Evolutionary conservation across 2,797 vertebrate species (phyloP), one percentile per base, ranked within the genome.

Genomic region (Syngnathus acus): DNA sequence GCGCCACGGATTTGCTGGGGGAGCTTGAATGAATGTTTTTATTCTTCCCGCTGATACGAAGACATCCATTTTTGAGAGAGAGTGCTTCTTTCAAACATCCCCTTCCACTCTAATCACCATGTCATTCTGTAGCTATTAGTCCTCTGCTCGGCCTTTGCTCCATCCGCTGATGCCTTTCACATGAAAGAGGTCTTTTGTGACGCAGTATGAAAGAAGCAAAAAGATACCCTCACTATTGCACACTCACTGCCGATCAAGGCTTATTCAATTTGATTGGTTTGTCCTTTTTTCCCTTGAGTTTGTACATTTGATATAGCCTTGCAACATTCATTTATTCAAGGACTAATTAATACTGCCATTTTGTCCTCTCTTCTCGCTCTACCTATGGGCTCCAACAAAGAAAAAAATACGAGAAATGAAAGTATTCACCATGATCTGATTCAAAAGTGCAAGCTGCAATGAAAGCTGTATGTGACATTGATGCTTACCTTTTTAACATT

Each of bases 141-240:
- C 79, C 81, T 82, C 78, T 75, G 82, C 88, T 84, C 84, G 72
- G 84, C 87, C 86, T 84, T 87, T 82, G 68, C 77, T 88, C 69
- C 78, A 79, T 88, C 79, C 82, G 79, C 85, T 81, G 83, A 82
- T 84, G 86, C 87, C 78, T 83, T 73, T 81, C 84, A 84, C 87
- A 88, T 88, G 86, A 89, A 89, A 89, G 89, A 82, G 80, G 69
- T 80, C 86, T 87, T 87, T 90, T 89, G 85, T 88, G 82, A 86
- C 83, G 82, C 83, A 81, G 85, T 88, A 86, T 88, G 83, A 87
- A 85, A 88, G 88, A 75, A 82, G 83, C 82, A 80, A 67, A 65
- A 85, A 83, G 84, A 88, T 87, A 79, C 82, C 75, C 82, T 23
- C 81, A 88, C 86, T 89, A 85, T 86, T 83, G 79, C 67, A 16